Base-by-base conservation (phyloP, 2,113 vertebrate genomes). In the Psilopogon haemacephalus region DNA sequence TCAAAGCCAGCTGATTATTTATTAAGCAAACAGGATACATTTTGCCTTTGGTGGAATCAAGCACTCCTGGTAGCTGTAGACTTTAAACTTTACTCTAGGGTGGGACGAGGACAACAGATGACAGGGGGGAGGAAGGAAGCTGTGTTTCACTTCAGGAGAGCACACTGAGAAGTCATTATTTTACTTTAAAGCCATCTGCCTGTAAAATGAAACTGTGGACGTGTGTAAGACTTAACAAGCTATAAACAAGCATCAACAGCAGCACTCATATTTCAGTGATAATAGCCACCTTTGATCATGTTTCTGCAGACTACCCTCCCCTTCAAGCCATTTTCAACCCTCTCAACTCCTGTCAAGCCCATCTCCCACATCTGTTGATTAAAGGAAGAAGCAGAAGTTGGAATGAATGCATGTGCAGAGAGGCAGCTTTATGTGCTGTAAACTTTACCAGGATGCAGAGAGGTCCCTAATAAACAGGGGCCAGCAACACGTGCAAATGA, bases 1-100 rank as follows among this genome's bases (percentile, higher is more conserved):
- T 89, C 86, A 91, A 95, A 96, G 82, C 72, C 93, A 94, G 38
- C 27, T 74, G 78, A 93, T 95, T 95, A 92, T 93, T 92, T 94
- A 91, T 89, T 91, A 96, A 93, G 89, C 75, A 92, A 93, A 91
- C 38, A 91, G 68, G 89, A 94, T 79, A 79, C 69, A 89, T 94
- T 93, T 91, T 83, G 82, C 73, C 68, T 95, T 79, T 56, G 55
- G 87, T 93, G 70, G 79, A 88, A 55, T 63, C 2, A 1, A 94
- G 37, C 33, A 55, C 63, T 87, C 52, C 68, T 65, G 18, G 35
- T 87, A 87, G 78, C 68, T 71, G 46, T 44, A 91, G 56, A 77
- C 37, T 73, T 95, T 38, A 87, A 94, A 71, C 64, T 76, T 91
- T 24, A 79, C 21, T 27, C 35, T 6, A 33, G 12, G 15, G 62